Evolutionary conservation across 1,140 invertebrate genomes (phyloP), one percentile per base, ranked within the genome.

Genomic region (Drosophila pseudoananassae): DNA sequence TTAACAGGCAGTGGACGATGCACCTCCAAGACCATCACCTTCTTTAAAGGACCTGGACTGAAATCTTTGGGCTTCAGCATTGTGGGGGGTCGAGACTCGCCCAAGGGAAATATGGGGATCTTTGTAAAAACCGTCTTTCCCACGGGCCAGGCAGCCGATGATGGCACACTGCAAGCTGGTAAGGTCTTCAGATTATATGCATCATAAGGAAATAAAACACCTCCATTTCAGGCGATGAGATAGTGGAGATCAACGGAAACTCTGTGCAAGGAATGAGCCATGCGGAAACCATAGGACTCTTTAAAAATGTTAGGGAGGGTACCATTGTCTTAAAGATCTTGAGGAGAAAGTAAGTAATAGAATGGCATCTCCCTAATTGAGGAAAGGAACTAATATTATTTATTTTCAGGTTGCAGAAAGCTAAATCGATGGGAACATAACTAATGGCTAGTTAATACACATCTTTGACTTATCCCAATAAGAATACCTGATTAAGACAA

Each of bases 1-100:
- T 27, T 23, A 23, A 15, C n/a, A 91, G 90, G 88, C 27, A 78
- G 69, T 47, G 79, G 79, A 6, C 85, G 89, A 5, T 78, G 76
- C 29, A 80, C 78, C 0, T 76, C 76, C 5, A 91, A 90, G 51
- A 91, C 70, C 1, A 92, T 93, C 31, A 92, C 93, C 46, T 97
- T 97, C 87, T 94, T 95, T 87, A 98, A 98, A 92, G 97, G 97
- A 15, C 94, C 94, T 8, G 96, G 96, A 3, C 94, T 96, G 54
- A 97, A 97, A 90, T 97, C 96, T 57, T 93, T 98, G 20, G 97
- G 97, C 1, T 98, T 98, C 90, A 98, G 96, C 91, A 97, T 98
- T 79, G 97, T 98, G 20, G 97, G 97, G 25, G 97, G 97, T 40
- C 95, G 94, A 7, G 97, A 98, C 90, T 97, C 97, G 31, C 96